These are phyloP conservation scores for Electrona antarctica DNA, from an alignment of 2,113 vertebrate genomes.

Conservation along the genomic window DNA sequence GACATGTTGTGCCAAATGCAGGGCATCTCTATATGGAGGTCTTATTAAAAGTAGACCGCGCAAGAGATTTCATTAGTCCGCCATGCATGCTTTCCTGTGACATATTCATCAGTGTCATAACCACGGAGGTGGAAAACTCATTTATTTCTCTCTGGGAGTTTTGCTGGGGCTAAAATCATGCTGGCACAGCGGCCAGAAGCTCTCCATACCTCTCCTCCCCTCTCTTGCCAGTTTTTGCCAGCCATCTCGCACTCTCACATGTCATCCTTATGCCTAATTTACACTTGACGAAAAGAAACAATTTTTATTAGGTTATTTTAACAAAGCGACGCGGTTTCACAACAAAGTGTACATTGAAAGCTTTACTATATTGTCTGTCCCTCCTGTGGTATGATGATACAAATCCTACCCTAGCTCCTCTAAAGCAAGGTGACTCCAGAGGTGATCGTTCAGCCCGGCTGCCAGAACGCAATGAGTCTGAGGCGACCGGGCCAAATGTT, in stretches of 20 bases:
- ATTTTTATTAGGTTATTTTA: no score
- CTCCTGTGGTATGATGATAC: conserved; percentile 5
- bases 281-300: no score
- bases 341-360: no score
- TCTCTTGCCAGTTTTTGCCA: conserved; percentile 4
- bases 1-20: no score
- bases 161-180: conserved; percentile 32
- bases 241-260: conserved; percentile 12
- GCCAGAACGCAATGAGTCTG: conserved; percentile 57
- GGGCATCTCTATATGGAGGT: background rate
- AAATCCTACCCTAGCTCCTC: conserved; percentile 41
- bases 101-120: conserved; percentile 51
- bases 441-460: conserved; percentile 55
- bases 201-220: conserved; percentile 11
- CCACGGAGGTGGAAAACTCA: conserved; percentile 39
- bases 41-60: conserved; percentile 20
- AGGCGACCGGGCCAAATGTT: conserved; percentile 43
- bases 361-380: no score
- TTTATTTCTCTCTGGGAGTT: conserved; percentile 51
- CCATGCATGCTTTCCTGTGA: conserved; percentile 32
- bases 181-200: conserved; percentile 38
- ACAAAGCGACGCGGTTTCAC: no score
- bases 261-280: no score
- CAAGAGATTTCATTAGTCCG: conserved; percentile 36
- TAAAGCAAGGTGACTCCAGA: conserved; percentile 64